Evolutionary conservation across 2,888 invertebrate species (phyloP).

Genomic region (Polia nebulosa): DNA sequence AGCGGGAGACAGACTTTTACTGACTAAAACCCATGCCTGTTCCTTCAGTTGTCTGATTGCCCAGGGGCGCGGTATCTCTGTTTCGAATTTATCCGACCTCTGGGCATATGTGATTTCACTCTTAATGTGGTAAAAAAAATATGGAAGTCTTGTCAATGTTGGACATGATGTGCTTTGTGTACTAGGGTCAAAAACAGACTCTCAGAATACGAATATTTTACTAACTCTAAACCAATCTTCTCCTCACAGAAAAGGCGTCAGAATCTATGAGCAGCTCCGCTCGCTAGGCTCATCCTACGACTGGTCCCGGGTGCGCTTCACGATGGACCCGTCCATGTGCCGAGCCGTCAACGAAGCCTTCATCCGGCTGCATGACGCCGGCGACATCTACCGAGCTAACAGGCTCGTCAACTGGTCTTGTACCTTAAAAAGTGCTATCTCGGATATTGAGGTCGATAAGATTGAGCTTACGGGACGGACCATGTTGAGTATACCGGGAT

Average conservation of each 20-base stretch:
- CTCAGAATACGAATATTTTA: too few species aligned
- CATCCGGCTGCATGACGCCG: slow-evolving; percentile 96
- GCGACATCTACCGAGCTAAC: slow-evolving; percentile 98
- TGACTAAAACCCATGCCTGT: too few species aligned
- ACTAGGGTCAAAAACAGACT: too few species aligned
- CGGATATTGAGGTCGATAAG: slow-evolving; percentile 99
- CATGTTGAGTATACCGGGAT: slow-evolving; percentile 97
- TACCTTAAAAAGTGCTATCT: slow-evolving; percentile 98
- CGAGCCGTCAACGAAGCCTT: slow-evolving; percentile 98
- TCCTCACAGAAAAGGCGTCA: slow-evolving; percentile 92
- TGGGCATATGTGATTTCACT: neutral
- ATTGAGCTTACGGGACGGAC: slow-evolving; percentile 96
- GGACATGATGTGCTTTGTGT: neutral
- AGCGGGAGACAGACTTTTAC: too few species aligned
- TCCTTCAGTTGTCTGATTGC: too few species aligned
- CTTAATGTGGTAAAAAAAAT: neutral
- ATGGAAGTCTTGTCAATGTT: neutral
- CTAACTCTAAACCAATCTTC: too few species aligned
- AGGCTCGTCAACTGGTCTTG: slow-evolving; percentile 99
- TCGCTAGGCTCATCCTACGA: slow-evolving; percentile 97
- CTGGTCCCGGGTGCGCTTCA: slow-evolving; percentile 98
- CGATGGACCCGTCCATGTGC: slow-evolving; percentile 98
- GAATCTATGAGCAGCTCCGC: slow-evolving; percentile 96
- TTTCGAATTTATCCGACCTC: too few species aligned
- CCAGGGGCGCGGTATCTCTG: too few species aligned